Evolutionary conservation across 2,888 invertebrate species (phyloP).

Genomic region (Apeira syringaria): DNA sequence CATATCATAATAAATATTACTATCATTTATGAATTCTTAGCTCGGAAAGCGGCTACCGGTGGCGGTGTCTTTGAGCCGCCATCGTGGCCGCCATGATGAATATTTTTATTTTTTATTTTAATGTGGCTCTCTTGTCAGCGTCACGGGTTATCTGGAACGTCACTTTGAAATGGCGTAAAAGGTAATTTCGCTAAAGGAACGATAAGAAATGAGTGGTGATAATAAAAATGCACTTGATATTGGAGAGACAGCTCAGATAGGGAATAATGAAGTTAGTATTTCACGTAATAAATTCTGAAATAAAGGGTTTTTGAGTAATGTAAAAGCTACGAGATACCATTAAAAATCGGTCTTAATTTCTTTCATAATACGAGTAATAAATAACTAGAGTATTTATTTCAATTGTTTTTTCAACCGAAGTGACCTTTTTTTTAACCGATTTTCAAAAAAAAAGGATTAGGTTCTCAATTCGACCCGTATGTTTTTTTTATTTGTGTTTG

Average conservation of each 20-base stretch:
- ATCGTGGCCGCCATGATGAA: conserved; percentile 73
- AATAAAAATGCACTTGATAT: conserved; percentile 21
- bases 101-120: conserved; percentile 69
- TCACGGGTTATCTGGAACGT: conserved; percentile 59
- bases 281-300: no score
- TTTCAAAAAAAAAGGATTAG: no score
- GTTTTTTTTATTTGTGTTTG: no score
- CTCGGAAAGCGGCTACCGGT: conserved; percentile 70
- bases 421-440: neutral
- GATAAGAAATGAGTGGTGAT: conserved; percentile 27
- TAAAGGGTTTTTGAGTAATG: no score
- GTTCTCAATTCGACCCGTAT: no score
- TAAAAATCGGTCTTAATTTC: no score
- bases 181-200: conserved; percentile 49
- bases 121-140: conserved; percentile 75
- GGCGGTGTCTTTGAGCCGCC: conserved; percentile 76
- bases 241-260: conserved; percentile 14
- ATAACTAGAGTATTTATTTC: no score
- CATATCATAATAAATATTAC: conserved; percentile 72
- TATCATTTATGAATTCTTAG: conserved; percentile 80
- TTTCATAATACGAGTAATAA: no score
- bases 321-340: no score
- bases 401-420: no score
- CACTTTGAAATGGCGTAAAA: conserved; percentile 46
- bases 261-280: neutral